phyloP scores from a whole-genome alignment of 2,113 vertebrate genomes.

The Rhea pennata region DNA sequence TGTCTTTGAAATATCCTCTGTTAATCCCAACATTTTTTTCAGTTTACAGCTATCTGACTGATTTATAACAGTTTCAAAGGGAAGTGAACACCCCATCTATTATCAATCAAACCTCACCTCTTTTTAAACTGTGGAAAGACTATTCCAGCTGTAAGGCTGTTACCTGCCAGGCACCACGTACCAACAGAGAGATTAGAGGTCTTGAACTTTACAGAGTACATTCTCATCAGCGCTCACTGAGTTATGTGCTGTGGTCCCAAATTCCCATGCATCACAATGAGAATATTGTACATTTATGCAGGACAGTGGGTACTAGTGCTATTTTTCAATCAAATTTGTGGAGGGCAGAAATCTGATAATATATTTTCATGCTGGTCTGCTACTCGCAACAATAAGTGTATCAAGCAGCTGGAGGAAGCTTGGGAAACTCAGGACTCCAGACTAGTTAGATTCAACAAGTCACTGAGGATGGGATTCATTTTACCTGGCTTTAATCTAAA shows the following conservation, averaged over 20 bases:
- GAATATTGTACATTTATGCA: background rate
- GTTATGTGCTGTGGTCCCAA: background rate
- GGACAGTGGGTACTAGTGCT: background rate
- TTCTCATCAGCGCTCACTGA: background rate
- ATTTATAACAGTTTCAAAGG: slow-evolving; percentile 35
- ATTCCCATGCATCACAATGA: background rate
- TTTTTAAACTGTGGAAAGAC: slow-evolving; percentile 1
- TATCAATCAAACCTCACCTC: slow-evolving; percentile 14
- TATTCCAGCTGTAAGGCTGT: background rate
- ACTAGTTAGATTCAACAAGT: background rate
- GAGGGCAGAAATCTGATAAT: background rate
- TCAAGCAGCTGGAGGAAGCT: background rate
- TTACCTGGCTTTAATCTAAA: background rate
- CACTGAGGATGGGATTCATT: background rate
- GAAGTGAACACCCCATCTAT: background rate
- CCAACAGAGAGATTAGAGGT: slow-evolving; percentile 25
- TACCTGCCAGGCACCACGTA: background rate
- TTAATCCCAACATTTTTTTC: background rate
- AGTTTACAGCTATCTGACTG: background rate
- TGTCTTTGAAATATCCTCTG: background rate
- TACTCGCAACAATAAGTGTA: background rate
- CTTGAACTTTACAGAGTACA: background rate
- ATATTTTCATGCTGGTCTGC: background rate
- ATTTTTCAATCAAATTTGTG: background rate
- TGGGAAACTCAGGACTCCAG: background rate